phyloP scores from a whole-genome alignment of 2,113 vertebrate species.

The Chaenocephalus aceratus region DNA sequence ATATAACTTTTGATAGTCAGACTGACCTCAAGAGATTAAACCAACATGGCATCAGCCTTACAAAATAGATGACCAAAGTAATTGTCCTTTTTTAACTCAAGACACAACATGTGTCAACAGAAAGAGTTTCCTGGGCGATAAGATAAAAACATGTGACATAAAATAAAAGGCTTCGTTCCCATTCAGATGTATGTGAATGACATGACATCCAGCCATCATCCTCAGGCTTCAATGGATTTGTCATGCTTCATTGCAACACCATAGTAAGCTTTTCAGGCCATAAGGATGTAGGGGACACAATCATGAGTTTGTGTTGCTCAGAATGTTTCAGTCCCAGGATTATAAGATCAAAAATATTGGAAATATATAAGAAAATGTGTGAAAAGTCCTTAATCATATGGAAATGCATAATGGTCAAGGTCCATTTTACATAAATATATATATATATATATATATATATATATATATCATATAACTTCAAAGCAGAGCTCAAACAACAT shows the following conservation, averaged over 20 bases:
- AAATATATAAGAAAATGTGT: constrained; percentile 47
- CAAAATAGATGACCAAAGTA: constrained; percentile 13
- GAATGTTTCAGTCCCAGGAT: constrained; percentile 46
- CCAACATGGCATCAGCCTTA: constrained; percentile 1
- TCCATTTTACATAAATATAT: background rate
- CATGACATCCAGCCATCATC: constrained; percentile 33
- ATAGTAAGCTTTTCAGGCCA: constrained; percentile 66
- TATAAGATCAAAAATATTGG: constrained; percentile 61
- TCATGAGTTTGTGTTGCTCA: constrained; percentile 59
- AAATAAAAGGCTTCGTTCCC: background rate
- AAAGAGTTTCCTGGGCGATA: background rate
- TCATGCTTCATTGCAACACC: constrained; percentile 48
- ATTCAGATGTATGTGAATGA: background rate
- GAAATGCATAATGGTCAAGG: background rate
- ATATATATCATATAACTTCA: background rate
- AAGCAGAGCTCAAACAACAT: background rate
- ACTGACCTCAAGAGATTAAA: constrained; percentile 42
- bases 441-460: too few species aligned
- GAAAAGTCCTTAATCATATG: constrained; percentile 24
- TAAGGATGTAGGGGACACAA: constrained; percentile 48
- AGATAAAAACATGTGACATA: background rate
- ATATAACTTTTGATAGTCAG: constrained; percentile 13
- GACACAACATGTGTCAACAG: constrained; percentile 3
- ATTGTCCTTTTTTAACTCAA: constrained; percentile 19
- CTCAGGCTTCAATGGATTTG: constrained; percentile 2